Evolutionary conservation across 2,113 vertebrate species (phyloP).

Genomic region (Psophia crepitans): DNA sequence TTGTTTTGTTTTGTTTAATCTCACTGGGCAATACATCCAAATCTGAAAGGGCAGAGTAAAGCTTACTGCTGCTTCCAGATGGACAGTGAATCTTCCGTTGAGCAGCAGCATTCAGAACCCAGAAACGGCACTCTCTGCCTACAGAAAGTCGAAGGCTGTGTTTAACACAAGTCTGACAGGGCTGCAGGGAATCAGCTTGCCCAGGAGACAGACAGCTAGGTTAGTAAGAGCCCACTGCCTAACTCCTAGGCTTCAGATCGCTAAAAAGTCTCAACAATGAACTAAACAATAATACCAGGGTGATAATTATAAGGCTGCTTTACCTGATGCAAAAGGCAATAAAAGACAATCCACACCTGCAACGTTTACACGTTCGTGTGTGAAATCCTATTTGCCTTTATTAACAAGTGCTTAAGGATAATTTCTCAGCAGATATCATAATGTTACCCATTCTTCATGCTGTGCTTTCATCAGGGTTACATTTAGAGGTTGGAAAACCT

Average conservation of each 20-base stretch:
- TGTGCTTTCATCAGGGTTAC: constrained; percentile 43
- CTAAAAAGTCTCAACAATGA: not conserved
- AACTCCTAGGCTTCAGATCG: not conserved
- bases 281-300: constrained; percentile 39
- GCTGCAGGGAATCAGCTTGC: not conserved
- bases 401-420: constrained; percentile 64
- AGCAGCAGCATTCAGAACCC: not conserved
- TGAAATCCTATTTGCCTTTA: constrained; percentile 74
- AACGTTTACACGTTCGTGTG: constrained; percentile 55
- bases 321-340: constrained; percentile 51
- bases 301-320: constrained; percentile 45
- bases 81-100: not conserved
- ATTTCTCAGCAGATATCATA: constrained; percentile 67
- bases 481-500: constrained; percentile 34
- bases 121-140: not conserved
- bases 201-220: not conserved
- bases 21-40: not conserved
- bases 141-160: not conserved
- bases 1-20: not conserved
- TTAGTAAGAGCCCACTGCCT: not conserved
- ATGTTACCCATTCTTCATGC: constrained; percentile 65
- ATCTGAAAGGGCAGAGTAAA: not conserved
- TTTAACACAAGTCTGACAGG: not conserved
- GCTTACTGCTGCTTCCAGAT: not conserved
- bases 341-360: constrained; percentile 20